Base-by-base conservation (phyloP, 2,888 invertebrate species). In the Cryptocheilus praepositus region DNA sequence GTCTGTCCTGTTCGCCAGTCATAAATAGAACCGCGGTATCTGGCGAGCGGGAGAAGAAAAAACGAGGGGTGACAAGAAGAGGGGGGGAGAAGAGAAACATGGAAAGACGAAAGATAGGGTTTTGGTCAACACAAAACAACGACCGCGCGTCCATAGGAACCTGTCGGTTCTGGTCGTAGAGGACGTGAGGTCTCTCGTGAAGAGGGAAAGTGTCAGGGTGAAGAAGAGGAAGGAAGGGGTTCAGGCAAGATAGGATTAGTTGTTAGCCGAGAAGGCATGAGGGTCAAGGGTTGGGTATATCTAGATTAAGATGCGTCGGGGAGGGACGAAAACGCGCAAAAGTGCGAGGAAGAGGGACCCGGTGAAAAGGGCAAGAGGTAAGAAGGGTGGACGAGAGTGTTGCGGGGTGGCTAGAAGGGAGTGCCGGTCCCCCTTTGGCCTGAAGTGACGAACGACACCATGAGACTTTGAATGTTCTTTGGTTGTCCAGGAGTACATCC, bases 271-370 rank as follows among this genome's bases (percentile, higher is more conserved):
- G 73, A 64, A 64, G 63, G 67, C 53, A 69, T 55, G 65, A 59
- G 63, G 70, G 64, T 73, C 70, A 73, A 64, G 70, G 74, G 21
- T 67, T 70, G 71, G 75, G 73, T 75, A 81, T 80, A 83, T 84
- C 85, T 81, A 83, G 85, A 85, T 85, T 85, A 81, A 85, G 84
- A 84, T 76, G 81, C 80, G 77, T 77, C 71, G 63, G 61, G 46
- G 51, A 25, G 45, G 25, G 56, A 61, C 44, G 16, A 62, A 52
- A 67, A 69, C 70, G 43, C 19, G 55, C 61, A 45, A 66, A 62
- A 61, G 64, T 61, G 67, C 46, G 28, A 64, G 64, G 62, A 63
- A 66, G 66, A 67, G 71, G 75, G 68, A 70, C 67, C 76, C 67
- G 64, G 52, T 43, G 67, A 64, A 70, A 56, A 62, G 63, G 67